Evolutionary conservation across 2,113 vertebrate species (phyloP).

Genomic region (Xenopus tropicalis): UCB_Xtro_10.0 CM004452.2:46173501-46174000

Average conservation of each 20-base stretch:
- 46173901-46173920: slow-evolving; percentile 77
- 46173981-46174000: no score
- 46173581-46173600: no score
- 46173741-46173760: neutral
- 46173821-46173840: neutral
- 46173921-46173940: slow-evolving; percentile 70
- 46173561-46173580: no score
- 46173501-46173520: no score
- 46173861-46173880: slow-evolving; percentile 92
- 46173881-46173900: slow-evolving; percentile 83
- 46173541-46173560: no score
- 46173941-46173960: slow-evolving; percentile 11
- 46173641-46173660: neutral
- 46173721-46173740: neutral
- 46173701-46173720: neutral
- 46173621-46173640: no score
- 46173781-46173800: neutral
- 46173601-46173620: no score
- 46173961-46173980: no score
- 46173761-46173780: neutral
- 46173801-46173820: neutral
- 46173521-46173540: no score
- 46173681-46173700: neutral
- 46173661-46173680: neutral
- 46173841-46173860: slow-evolving; percentile 24